Conservation (phyloP, 2,113 vertebrate species). For the Charina bottae region DNA sequence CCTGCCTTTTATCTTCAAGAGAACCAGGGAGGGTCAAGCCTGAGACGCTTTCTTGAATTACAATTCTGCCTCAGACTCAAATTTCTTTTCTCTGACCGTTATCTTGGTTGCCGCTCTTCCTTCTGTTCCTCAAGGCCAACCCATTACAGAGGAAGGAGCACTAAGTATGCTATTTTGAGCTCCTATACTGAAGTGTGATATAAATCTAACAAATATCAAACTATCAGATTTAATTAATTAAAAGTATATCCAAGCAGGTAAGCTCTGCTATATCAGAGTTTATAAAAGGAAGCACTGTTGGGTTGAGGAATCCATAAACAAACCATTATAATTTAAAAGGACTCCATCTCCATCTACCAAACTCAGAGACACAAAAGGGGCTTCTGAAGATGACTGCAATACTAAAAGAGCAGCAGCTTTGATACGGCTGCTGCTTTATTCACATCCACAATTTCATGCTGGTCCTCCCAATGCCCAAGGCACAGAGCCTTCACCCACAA, state of each 20-base stretch:
- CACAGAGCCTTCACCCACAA: neutral
- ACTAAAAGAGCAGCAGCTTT: neutral
- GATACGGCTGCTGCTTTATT: neutral
- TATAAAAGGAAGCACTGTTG: neutral
- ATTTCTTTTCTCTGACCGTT: neutral
- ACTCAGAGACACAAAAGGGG: neutral
- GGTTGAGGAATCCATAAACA: neutral
- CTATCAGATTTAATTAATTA: neutral
- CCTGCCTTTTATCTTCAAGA: neutral
- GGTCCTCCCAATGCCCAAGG: neutral
- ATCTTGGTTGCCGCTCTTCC: neutral
- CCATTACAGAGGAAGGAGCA: neutral
- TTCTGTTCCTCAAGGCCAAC: neutral
- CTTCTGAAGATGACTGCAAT: neutral
- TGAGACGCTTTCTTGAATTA: neutral
- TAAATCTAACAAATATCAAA: neutral
- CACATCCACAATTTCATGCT: neutral
- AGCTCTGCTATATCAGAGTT: neutral
- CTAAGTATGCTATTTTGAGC: neutral
- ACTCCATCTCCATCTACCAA: neutral
- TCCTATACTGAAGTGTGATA: neutral
- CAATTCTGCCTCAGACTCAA: neutral
- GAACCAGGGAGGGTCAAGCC: neutral
- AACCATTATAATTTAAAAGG: neutral
- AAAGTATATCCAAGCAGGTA: neutral